Evolutionary conservation across 2,113 vertebrate genomes (phyloP).

Genomic region (Synchiropus splendidus): DNA sequence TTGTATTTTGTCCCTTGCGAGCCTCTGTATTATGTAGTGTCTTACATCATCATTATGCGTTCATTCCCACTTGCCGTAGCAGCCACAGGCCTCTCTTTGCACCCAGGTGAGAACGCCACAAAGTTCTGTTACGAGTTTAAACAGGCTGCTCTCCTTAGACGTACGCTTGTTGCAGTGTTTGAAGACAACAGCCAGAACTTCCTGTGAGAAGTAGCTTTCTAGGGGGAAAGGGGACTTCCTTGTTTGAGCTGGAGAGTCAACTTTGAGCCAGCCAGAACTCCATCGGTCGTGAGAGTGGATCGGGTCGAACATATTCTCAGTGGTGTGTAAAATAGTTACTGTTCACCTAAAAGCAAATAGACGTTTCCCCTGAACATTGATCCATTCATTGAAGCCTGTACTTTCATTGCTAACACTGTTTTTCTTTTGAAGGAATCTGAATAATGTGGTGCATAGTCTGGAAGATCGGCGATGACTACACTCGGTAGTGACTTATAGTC

Average conservation of each 20-base stretch:
- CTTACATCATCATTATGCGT: slow-evolving; percentile 35
- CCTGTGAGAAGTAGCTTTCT: no score
- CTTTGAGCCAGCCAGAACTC: background rate
- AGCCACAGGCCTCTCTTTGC: no score
- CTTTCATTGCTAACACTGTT: background rate
- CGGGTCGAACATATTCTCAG: background rate
- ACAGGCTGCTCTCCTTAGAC: no score
- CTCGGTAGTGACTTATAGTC: no score
- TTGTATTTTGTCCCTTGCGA: slow-evolving; percentile 37
- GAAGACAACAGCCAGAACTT: no score
- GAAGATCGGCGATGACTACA: no score
- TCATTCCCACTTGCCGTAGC: background rate
- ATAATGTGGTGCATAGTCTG: no score
- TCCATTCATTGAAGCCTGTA: background rate
- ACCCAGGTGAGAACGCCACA: no score
- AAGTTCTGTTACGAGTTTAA: no score
- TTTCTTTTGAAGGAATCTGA: background rate
- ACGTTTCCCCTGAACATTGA: no score
- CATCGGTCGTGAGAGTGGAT: slow-evolving; percentile 14
- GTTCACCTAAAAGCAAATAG: no score
- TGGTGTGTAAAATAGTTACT: background rate
- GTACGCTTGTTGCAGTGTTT: no score
- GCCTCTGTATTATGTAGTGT: slow-evolving; percentile 23
- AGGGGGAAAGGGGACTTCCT: slow-evolving; percentile 39
- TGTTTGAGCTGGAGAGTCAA: slow-evolving; percentile 19